Evolutionary conservation across 2,888 invertebrate species (phyloP), one percentile per base, ranked within the genome.

Genomic region (Lycocerus yunnanus): DNA sequence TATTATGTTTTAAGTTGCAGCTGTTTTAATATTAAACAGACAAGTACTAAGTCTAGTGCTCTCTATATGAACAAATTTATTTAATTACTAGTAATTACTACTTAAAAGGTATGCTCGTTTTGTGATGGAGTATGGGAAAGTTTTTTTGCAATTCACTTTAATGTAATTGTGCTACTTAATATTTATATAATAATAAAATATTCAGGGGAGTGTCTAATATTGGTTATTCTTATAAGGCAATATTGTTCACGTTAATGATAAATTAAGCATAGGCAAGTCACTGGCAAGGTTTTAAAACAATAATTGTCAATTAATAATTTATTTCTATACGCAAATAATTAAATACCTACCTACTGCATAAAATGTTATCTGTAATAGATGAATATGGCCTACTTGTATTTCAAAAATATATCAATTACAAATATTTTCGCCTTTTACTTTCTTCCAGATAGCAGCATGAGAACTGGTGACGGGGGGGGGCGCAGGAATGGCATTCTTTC

Each of bases 361-460:
- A 63, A 63, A 63, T 63, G 61, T 63, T 63, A 18, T 18, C 61
- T 63, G 61, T 63, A 60, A 63, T 63, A 63, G 61, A 63, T 63
- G 18, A 63, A 63, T 20, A 63, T 63, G 61, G 61, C 61, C 61
- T 63, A 63, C 61, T 63, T 63, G 61, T 63, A 63, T 63, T 63
- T 63, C 18, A 63, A 63, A 63, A 63, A 15, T 63, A 63, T 63
- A 63, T 63, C 20, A 63, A 63, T 63, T 18, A 63, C 16, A 20
- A 63, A 63, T 4, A 18, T 63, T 61, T 18, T 61, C 1, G 9
- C n/a, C 13, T 63, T 16, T 63, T 63, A 10, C 8, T 18, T 18
- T n/a, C n/a, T n/a, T n/a, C n/a, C n/a, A n/a, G n/a, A n/a, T n/a
- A n/a, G n/a, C n/a, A n/a, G n/a, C n/a, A n/a, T n/a, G n/a, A n/a